Evolutionary conservation across 2,797 vertebrate species (phyloP).

Genomic region (Pseudochirops cupreus): DNA sequence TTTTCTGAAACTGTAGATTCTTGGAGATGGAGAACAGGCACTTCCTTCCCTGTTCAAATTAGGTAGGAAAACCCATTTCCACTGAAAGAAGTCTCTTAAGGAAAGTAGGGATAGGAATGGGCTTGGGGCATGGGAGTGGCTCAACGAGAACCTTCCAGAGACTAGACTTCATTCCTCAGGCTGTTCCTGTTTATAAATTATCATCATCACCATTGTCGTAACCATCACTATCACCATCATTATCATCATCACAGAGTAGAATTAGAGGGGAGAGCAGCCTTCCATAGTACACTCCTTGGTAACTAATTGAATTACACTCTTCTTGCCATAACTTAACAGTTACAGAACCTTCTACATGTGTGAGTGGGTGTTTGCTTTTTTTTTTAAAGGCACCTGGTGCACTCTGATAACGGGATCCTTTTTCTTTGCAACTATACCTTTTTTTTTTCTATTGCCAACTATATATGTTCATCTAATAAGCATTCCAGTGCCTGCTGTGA

Average conservation of each 20-base stretch:
- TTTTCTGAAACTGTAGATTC: background rate
- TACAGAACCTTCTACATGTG: background rate
- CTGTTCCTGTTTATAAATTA: background rate
- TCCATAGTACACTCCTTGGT: background rate
- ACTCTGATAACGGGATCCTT: background rate
- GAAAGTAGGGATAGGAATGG: background rate
- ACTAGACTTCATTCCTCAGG: background rate
- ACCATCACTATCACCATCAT: background rate
- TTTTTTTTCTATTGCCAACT: background rate
- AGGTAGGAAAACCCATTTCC: background rate
- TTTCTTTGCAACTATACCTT: background rate
- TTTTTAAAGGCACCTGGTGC: background rate
- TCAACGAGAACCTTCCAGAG: background rate
- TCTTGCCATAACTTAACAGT: background rate
- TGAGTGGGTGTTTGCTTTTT: background rate
- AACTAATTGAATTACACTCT: background rate
- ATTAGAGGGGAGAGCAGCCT: background rate
- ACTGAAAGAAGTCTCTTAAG: fast-evolving
- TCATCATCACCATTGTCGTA: background rate
- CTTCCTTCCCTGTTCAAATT: background rate
- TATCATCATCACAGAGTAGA: no score
- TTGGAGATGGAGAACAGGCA: background rate
- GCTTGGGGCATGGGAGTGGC: background rate
- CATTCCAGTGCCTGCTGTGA: background rate
- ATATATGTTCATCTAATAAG: background rate